Conservation (phyloP, 2,113 vertebrate species). For the Brachionichthys hirsutus region DNA sequence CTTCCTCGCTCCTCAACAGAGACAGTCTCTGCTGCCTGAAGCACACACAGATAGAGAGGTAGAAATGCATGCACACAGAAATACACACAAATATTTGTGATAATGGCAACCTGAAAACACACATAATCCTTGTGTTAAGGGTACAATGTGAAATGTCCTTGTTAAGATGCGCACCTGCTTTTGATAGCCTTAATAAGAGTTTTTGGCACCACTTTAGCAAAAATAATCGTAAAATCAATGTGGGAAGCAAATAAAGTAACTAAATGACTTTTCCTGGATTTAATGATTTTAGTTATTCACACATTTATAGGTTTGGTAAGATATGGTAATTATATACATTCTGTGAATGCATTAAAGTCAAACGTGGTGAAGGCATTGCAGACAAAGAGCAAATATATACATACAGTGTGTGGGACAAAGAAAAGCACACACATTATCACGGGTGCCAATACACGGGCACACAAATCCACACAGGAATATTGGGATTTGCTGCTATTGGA, state of each 20-base stretch:
- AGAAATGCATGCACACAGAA: neutral
- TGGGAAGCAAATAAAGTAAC: neutral
- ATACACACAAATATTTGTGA: conserved; percentile 17
- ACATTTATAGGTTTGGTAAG: neutral
- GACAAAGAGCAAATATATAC: neutral
- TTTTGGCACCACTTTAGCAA: too few relatives aligned
- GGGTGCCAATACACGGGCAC: conserved; percentile 13
- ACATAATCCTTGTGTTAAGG: too few relatives aligned
- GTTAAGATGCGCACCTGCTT: too few relatives aligned
- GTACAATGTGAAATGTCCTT: too few relatives aligned
- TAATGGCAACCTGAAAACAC: conserved; percentile 25
- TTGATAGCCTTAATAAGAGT: too few relatives aligned
- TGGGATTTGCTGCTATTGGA: conserved; percentile 18
- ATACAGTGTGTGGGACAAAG: conserved; percentile 25
- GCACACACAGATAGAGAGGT: conserved; percentile 18
- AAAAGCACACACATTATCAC: conserved; percentile 13
- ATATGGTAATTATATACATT: too few relatives aligned
- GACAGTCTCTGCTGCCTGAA: conserved; percentile 43
- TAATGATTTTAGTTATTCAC: neutral
- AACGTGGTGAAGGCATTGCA: neutral
- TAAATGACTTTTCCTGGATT: neutral
- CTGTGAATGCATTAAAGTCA: too few relatives aligned
- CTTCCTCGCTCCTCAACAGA: conserved; percentile 53
- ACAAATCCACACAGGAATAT: conserved; percentile 17
- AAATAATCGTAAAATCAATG: too few relatives aligned